Base-by-base conservation (phyloP, 92 coral and sea anemone species). In the Epizoanthus ramosus region DNA sequence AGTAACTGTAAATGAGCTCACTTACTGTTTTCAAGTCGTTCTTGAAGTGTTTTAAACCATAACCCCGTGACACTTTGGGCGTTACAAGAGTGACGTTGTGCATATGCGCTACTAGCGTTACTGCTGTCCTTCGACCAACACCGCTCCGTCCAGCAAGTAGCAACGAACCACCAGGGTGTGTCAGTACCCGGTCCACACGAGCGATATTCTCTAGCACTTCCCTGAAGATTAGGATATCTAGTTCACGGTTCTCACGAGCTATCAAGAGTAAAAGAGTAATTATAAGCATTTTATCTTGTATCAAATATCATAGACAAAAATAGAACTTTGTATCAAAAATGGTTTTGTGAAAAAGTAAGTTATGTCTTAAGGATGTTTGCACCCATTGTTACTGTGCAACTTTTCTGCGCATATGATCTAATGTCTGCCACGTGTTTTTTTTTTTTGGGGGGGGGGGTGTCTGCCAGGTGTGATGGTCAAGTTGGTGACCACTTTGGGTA, bases 121-220 rank as follows among this genome's bases (percentile, higher is more conserved):
- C 98, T 81, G 99, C 99, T 64, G 99, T 97, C 80, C 99, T 83
- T 6, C 99, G 97, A 50, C 99, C 99, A 47, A 94, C 99, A 50
- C 99, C 99, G 74, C 99, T 97, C 50, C 99, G 97, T 31, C 99
- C 99, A 73, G 99, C 99, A 89, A 97, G 84, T 18, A 97, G 89
- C 19, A 97, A 92, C 3, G 98, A 97, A 79, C 99, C 99, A 21
- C 98, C 98, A 57, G 98, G 95, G 70, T 85, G 84, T 59, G 99
- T 97, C 64, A 97, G 74, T 60, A 92, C 92, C 67, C 99, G 99
- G 39, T 97, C 99, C 68, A 97, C 98, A 70, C 98, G 91, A 4
- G 94, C 99, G 39, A 97, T 87, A 80, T 97, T 97, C 68, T 97
- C 99, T 67, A 97, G 92, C 16, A 97, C 99, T 75, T 97, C 99